Base-by-base conservation (phyloP, 2,888 invertebrate genomes). In the Celastrina argiolus region DNA sequence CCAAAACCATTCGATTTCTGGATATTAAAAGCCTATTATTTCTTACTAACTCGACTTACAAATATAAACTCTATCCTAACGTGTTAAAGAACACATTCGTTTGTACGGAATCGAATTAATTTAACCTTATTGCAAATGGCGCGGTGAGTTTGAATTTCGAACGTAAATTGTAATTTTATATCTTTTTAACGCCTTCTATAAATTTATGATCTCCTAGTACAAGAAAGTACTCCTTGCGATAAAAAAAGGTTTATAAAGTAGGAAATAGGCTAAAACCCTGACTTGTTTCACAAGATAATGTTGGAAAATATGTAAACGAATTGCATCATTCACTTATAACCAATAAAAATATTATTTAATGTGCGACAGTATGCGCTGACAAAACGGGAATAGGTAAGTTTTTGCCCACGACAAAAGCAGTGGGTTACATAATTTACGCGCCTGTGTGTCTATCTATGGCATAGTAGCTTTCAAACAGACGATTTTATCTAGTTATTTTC, bases 121-220 rank as follows among this genome's bases (percentile, higher is more conserved):
- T 51, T 51, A 51, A 51, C 51, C 51, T 51, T 10, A 51, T 51
- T 26, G 51, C 51, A 51, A 51, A 51, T 22, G 51, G 51, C 51
- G 51, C 51, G 51, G 51, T 51, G 51, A 51, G 51, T 51, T 51
- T 51, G 51, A 22, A 51, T 51, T 51, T 51, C 51, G 51, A 51
- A 26, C 22, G 51, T 51, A 51, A 51, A 51, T 51, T 51, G 51
- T 26, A 51, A 51, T 51, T 51, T 51, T 51, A 51, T 51, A 51
- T 51, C 51, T 51, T 51, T 51, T 51, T 51, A 51, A 51, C 51
- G 22, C 51, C 51, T 51, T 26, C 51, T 51, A 22, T 22, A 51
- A 51, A 51, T 51, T 51, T 12, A 51, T 51, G 51, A 51, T 51
- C 51, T 26, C 22, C 22, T 22, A 5, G 22, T 51, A 8, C 45